phyloP scores from a whole-genome alignment of 2,888 invertebrate species.

The Yponomeuta plumbellus region DNA sequence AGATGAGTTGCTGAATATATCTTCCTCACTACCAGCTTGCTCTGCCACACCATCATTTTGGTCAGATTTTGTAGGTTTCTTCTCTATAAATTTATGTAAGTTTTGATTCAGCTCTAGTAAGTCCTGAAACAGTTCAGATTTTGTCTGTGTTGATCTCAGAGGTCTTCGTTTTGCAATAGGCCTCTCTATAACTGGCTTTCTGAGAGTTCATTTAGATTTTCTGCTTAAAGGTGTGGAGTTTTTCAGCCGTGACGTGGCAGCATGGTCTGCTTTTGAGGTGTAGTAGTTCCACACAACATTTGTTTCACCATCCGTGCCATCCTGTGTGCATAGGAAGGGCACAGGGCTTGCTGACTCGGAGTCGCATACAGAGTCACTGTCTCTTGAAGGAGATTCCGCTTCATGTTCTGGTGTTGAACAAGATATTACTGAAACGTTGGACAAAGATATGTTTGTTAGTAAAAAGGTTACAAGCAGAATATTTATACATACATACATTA shows the following conservation, averaged over 20 bases:
- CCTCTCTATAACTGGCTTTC: constrained; percentile 48
- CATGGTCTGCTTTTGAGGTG: constrained; percentile 60
- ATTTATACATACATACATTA: too few relatives aligned
- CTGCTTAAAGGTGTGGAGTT: constrained; percentile 61
- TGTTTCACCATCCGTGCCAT: constrained; percentile 66
- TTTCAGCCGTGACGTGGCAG: constrained; percentile 39
- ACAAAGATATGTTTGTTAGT: background rate
- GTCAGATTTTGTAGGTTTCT: constrained; percentile 33
- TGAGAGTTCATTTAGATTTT: constrained; percentile 44
- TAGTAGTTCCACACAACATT: constrained; percentile 73
- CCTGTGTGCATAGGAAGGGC: constrained; percentile 69
- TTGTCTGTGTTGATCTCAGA: constrained; percentile 46
- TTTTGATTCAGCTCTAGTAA: constrained; percentile 64
- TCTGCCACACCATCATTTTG: constrained; percentile 29
- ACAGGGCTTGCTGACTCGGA: constrained; percentile 67
- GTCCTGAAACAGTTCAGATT: constrained; percentile 59
- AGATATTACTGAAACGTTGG: constrained; percentile 46
- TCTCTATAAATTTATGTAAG: constrained; percentile 51
- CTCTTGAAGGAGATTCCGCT: constrained; percentile 58
- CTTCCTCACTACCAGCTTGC: constrained; percentile 55
- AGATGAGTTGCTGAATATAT: constrained; percentile 52
- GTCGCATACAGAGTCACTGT: constrained; percentile 61
- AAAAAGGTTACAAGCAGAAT: too few relatives aligned
- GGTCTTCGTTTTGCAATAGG: constrained; percentile 48
- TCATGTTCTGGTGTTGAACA: constrained; percentile 64